Evolutionary conservation across 2,888 invertebrate species (phyloP), one percentile per base, ranked within the genome.

Genomic region (Zonitis immaculata): DNA sequence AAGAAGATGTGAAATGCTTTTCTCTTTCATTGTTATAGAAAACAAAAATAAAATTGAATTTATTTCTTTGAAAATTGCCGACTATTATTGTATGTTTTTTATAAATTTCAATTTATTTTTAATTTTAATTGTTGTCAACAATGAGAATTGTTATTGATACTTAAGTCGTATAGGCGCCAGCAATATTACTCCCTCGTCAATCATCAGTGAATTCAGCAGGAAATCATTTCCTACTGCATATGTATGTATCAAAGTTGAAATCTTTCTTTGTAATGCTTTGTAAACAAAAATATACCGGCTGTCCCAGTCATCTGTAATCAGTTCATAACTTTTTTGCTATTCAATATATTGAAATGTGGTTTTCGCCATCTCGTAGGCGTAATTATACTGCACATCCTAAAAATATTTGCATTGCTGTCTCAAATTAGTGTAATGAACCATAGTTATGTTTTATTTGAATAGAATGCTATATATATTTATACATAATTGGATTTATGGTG

Each of bases 191-290:
- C 39, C 20, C 6, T 20, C 20, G 39, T 39, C 39, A 39, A 39
- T 39, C 39, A 18, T 39, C 39, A 39, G 39, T 20, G 39, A 39
- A 39, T 39, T 39, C 39, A 39, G 20, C 39, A 39, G 39, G 39
- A 39, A 39, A 39, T 39, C 39, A 11, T 39, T 39, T 39, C 39
- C 39, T 39, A 11, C 39, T 18, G 9, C 35, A 35, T 39, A 22
- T 3, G 22, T 22, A n/a, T 22, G 22, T 22, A 5, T 4, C 3
- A 22, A 22, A 5, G 5, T 3, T 22, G 22, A 22, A 5, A 22
- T 22, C 22, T 22, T 5, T 20, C 39, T 39, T 39, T 20, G 39
- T 39, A 11, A 39, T 6, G 20, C 20, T 20, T 39, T 20, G n/a
- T 20, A 39, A 39, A 39, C 20, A 20, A 39, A 6, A 20, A 39